phyloP scores from a whole-genome alignment of 2,888 invertebrate genomes.

The Cerastis leucographa region DNA sequence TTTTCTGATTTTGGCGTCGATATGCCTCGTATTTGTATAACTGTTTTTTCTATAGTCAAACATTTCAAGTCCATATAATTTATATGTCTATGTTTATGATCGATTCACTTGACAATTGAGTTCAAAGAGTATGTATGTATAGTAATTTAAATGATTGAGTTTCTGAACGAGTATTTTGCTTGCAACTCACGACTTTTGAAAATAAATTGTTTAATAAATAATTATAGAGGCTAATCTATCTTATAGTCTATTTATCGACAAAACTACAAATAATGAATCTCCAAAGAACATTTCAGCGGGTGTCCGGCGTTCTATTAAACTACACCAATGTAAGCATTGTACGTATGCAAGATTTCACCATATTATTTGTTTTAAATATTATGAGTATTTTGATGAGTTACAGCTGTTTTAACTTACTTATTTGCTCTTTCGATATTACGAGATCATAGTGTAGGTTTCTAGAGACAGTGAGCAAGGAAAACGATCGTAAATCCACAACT shows the following conservation, averaged over 20 bases:
- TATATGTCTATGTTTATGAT: too few relatives aligned
- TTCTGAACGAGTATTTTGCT: conserved; percentile 50
- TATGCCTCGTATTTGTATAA: too few relatives aligned
- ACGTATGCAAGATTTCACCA: conserved; percentile 62
- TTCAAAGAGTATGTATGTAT: too few relatives aligned
- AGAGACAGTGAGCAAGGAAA: not conserved
- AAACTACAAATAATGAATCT: conserved; percentile 72
- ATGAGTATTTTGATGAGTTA: conserved; percentile 3
- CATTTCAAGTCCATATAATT: too few relatives aligned
- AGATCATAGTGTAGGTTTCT: not conserved
- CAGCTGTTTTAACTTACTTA: not conserved
- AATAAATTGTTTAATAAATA: conserved; percentile 15
- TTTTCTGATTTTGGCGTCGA: too few relatives aligned
- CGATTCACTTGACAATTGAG: conserved; percentile 15
- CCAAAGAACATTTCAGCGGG: conserved; percentile 75
- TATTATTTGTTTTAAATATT: conserved; percentile 35
- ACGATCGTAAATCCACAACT: not conserved
- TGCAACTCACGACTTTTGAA: conserved; percentile 43
- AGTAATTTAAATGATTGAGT: too few relatives aligned
- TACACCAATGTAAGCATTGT: conserved; percentile 73
- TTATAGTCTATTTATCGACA: not conserved
- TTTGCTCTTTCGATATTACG: not conserved
- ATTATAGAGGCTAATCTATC: conserved; percentile 20
- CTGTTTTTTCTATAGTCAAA: too few relatives aligned
- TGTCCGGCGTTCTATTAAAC: conserved; percentile 70